A percentile compares a stretch with the other conserved stretches of the same genome.
phyloP scores from a whole-genome alignment of 2,113 vertebrate genomes.

The Seriola dumerili region DNA sequence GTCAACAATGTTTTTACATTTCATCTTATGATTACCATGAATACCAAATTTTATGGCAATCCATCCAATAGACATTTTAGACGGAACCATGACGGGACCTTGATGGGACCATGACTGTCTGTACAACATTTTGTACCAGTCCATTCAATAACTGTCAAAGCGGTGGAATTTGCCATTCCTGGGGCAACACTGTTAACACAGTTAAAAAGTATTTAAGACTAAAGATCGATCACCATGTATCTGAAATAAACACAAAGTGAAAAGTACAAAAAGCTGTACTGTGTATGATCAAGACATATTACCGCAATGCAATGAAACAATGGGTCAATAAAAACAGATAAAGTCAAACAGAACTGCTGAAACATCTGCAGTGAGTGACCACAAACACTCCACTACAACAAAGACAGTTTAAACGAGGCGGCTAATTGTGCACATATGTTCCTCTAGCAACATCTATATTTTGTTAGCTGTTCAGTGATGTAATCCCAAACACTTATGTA shows the following conservation, averaged over 20 bases:
- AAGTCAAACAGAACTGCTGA: conserved; percentile 1
- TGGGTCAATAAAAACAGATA: conserved; percentile 28
- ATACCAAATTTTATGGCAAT: not conserved
- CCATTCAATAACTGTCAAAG: not conserved
- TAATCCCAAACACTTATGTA: conserved; percentile 62
- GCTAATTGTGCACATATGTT: conserved; percentile 73
- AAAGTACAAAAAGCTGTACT: not conserved
- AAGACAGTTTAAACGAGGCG: conserved; percentile 13
- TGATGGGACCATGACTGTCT: not conserved
- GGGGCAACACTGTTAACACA: not conserved
- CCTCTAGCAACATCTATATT: conserved; percentile 66
- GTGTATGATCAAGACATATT: not conserved
- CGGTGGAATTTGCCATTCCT: not conserved
- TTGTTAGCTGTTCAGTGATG: conserved; percentile 70
- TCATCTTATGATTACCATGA: not conserved
- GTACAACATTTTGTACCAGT: not conserved
- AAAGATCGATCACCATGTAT: not conserved
- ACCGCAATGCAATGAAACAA: not conserved
- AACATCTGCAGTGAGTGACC: conserved; percentile 48
- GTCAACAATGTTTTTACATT: not conserved
- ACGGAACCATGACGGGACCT: no score
- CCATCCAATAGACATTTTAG: no score
- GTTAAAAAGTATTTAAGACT: not conserved
- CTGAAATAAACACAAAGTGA: not conserved
- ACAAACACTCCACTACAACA: conserved; percentile 47